Evolutionary conservation across 2,797 vertebrate species (phyloP), one percentile per base, ranked within the genome.

Genomic region (Pseudotriccus pelzelni): DNA sequence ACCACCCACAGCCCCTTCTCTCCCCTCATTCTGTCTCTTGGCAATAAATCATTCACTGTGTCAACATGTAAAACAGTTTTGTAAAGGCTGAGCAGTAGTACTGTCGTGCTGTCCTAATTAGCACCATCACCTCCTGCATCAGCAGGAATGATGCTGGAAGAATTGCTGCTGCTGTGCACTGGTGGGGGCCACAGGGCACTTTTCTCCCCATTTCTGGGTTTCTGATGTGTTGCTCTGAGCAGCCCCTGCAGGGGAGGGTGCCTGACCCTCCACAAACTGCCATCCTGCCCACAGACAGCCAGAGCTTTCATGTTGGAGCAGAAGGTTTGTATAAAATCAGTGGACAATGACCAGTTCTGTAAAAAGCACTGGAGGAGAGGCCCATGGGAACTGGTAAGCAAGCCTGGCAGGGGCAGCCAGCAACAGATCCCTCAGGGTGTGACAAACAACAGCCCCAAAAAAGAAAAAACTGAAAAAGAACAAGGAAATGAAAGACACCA

Each of bases 151-250:
- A 8, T 47, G 53, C 36, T 89, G 70, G 62, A 55, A 82, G 41
- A 64, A 34, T 32, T n/a, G 63, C 20, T 68, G 67, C 12, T 68
- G 58, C 37, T 6, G 0, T 12, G 41, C 27, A 27, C 13, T 20
- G 49, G 19, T 0, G 15, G 15, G 28, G 18, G 10, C 5, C 62
- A 87, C 28, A 25, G 32, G 15, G 14, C 1, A 2, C 32, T 49
- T 59, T 24, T 73, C 9, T 14, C 34, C 21, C 14, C 10, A 3
- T 34, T 63, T 64, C 75, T 69, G 79, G 7, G 32, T 60, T 68
- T 69, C n/a, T 72, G 44, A 32, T 41, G 55, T 7, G 17, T 8
- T 60, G 43, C 7, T 70, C 63, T 52, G 50, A 56, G 32, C 67
- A 91, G 28, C 17, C 36, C 32, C 68, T 49, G 41, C 41, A 37